These are phyloP conservation scores for Cinclus cinclus DNA, from an alignment of 2,113 vertebrate species.

Conservation along the genomic window DNA sequence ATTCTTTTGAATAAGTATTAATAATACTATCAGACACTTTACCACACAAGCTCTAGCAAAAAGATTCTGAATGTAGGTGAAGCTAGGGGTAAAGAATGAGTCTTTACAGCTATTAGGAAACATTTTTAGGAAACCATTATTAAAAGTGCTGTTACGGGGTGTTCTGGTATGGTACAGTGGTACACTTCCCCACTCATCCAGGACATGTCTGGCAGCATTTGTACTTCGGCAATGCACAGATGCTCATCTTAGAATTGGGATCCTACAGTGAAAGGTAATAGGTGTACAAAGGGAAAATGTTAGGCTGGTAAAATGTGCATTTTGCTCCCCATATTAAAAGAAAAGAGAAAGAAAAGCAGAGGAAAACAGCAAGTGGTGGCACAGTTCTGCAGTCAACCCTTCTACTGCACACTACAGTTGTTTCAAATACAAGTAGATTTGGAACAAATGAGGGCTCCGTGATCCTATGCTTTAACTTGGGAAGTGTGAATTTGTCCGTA, in stretches of 20 bases:
- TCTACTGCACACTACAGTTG: background rate
- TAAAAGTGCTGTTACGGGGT: background rate
- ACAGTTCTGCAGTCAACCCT: background rate
- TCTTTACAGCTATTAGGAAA: background rate
- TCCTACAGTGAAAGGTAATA: background rate
- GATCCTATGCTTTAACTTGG: background rate
- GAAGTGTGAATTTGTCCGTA: background rate
- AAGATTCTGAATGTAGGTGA: background rate
- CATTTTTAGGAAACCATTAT: background rate
- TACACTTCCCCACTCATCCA: background rate
- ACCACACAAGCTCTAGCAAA: background rate
- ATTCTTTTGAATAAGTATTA: background rate
- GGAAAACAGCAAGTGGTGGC: background rate
- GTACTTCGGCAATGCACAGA: background rate
- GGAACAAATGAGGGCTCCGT: background rate
- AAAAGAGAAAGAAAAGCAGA: background rate
- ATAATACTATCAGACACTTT: background rate
- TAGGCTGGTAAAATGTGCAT: background rate
- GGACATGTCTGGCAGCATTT: background rate
- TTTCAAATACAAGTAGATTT: background rate
- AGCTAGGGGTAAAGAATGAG: background rate
- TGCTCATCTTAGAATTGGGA: background rate
- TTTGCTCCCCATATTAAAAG: background rate
- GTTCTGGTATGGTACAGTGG: background rate
- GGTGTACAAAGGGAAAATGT: background rate